Evolutionary conservation across 1,140 invertebrate genomes (phyloP).

Genomic region (Calosoma granatense): DNA sequence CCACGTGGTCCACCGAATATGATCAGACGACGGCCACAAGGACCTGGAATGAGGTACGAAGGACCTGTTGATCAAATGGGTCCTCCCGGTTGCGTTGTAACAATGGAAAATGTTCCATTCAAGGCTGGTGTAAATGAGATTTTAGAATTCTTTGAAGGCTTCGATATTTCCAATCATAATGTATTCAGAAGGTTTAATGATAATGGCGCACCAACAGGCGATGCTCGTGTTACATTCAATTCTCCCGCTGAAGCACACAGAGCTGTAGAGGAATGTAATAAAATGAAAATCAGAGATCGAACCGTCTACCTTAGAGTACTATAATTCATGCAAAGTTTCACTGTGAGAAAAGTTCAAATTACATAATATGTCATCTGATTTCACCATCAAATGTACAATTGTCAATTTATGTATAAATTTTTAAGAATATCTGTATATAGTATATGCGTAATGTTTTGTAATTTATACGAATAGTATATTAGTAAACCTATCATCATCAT

Average conservation of each 20-base stretch:
- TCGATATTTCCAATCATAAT: slow-evolving; percentile 60
- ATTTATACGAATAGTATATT: no score
- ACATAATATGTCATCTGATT: no score
- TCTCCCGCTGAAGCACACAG: slow-evolving; percentile 62
- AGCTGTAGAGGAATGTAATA: slow-evolving; percentile 51
- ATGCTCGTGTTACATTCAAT: slow-evolving; percentile 75
- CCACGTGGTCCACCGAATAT: slow-evolving; percentile 26
- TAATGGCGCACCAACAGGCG: slow-evolving; percentile 74
- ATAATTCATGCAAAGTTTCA: background rate
- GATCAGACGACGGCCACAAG: slow-evolving; percentile 14
- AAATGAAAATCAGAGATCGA: slow-evolving; percentile 43
- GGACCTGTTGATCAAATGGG: slow-evolving; percentile 46
- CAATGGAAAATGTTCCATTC: slow-evolving; percentile 77
- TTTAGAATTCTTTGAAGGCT: slow-evolving; percentile 72
- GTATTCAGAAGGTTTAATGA: slow-evolving; percentile 77
- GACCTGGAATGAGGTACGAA: slow-evolving; percentile 25
- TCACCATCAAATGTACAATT: no score
- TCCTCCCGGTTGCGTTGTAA: slow-evolving; percentile 70
- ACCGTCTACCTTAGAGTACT: slow-evolving; percentile 39
- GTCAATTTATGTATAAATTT: no score
- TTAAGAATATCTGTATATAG: no score
- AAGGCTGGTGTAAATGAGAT: slow-evolving; percentile 79
- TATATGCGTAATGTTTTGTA: no score
- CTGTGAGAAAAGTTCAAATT: no score
- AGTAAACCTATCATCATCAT: no score